Base-by-base conservation (phyloP, 2,113 vertebrate genomes). In the Tursiops truncatus region DNA sequence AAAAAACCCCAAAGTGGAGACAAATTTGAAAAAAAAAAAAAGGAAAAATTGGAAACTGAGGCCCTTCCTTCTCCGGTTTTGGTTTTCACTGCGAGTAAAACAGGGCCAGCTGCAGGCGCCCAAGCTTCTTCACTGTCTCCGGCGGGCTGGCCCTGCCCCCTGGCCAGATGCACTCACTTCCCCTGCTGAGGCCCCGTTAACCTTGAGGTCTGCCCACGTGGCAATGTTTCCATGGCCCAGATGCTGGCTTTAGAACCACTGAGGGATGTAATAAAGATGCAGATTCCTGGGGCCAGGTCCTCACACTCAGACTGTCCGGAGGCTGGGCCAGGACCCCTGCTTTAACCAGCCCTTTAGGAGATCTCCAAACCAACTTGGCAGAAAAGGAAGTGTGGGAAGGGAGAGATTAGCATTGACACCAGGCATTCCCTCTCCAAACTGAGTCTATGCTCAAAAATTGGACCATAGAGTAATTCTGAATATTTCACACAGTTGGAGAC, bases 141-240 rank as follows among this genome's bases (percentile, higher is more conserved):
- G 1, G 70, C 20, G 0, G 56, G 20, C 77, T 82, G 10, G 10
- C 25, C 21, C 18, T 33, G 44, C 44, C 25, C 53, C 53, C 6
- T 1, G n/a, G 77, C 36, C 15, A 11, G 36, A 9, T 62, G 62
- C 13, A 7, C 41, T 17, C 10, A 71, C 47, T 38, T 36, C n/a
- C 41, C 0, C 1, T 18, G 83, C 5, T 2, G 63, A 58, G 13
- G 13, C 26, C 63, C 15, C 15, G 3, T 17, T 6, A 67, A 58
- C 18, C 89, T 31, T 11, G 13, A 58, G 63, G 47, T 91, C 50
- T 31, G 53, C 53, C 38, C 50, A 70, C 2, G 5, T 23, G 74
- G 63, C 33, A 67, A 12, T 1, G 33, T 56, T 50, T 63, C 70
- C 23, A 12, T 2, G 28, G 47, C 3, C 17, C 58, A 56, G n/a